Base-by-base conservation (phyloP, 2,113 vertebrate genomes). In the Hydrolagus affinis region DNA sequence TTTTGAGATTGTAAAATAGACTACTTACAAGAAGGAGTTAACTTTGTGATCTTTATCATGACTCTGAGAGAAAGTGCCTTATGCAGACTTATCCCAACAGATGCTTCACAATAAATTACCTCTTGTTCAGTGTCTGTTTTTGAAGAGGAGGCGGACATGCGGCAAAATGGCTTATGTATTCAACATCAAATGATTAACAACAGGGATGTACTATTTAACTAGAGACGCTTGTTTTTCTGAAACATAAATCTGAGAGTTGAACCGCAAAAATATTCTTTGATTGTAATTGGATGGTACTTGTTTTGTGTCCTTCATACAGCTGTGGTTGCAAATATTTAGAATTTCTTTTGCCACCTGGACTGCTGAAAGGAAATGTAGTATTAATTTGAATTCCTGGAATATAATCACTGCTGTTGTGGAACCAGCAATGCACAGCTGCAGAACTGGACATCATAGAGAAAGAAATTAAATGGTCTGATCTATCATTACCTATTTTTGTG, bases 301-400 rank as follows among this genome's bases (percentile, higher is more conserved):
- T 92, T 93, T 94, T 93, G 91, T 93, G 94, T 94, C 91, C 90
- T 89, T 93, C 87, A 90, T 90, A 93, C 94, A 95, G 94, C 94
- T 95, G 94, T 93, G 91, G 86, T 68, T 90, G 89, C 89, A 92
- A 92, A 93, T 91, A 93, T 92, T 89, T 92, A 91, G 90, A 91
- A 92, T 93, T 93, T 92, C 90, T 89, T 85, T 88, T 90, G 89
- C 93, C 95, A 95, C 95, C 94, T 96, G 95, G 93, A 88, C 88
- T 88, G 91, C 85, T 89, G 86, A 92, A 93, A 91, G 90, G 88
- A 89, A 62, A 86, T 87, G 87, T 91, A 85, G 89, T 83, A 87
- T 92, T 92, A 89, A 88, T 90, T 87, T 74, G 74, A 59, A 86
- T 86, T 0, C 0, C 85, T 91, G 92, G 90, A 90, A 89, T 87